Base-by-base conservation (phyloP, 2,797 vertebrate species). In the Centroberyx gerrardi region DNA sequence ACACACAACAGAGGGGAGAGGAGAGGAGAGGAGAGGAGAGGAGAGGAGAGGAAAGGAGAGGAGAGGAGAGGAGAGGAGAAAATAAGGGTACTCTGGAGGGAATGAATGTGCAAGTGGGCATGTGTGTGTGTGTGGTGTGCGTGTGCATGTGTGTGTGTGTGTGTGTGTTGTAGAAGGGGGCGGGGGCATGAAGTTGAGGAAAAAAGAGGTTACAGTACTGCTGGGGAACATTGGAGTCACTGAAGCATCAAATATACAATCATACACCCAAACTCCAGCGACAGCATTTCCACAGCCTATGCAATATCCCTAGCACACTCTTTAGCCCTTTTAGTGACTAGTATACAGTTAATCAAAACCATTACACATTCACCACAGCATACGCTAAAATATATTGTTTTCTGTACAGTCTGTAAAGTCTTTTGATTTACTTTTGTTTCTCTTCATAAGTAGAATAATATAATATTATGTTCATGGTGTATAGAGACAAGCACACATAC, bases 161-260 rank as follows among this genome's bases (percentile, higher is more conserved):
- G 22, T 22, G 22, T 22, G 22, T 22, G 22, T 22, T 22, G 22
- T 22, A 1, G 22, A 22, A 22, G 22, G 2, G 29, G 22, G 46
- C 2, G 31, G 48, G 28, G n/a, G 42, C 22, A 31, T 63, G 44
- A 31, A 65, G 48, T 36, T 4, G 48, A 28, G 31, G 18, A 27
- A 8, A 22, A 22, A 44, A 70, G 33, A 72, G 38, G 60, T 58
- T 53, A 65, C 22, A 44, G 42, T 10, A 42, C 58, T 68, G 42
- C 46, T 73, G 44, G 22, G 73, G 53, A 84, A 79, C 46, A 65
- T 61, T 71, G 15, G 75, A 80, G 66, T 61, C 51, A 63, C 36
- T 27, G 63, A 58, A 74, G 81, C 46, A 51, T 52, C 40, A 59
- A 59, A 14, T 33, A 15, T 28, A 42, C 52, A 33, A 36, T 29